phyloP scores from a whole-genome alignment of 92 coral and sea anemone species.

The Anthopleura xanthogrammica region DNA sequence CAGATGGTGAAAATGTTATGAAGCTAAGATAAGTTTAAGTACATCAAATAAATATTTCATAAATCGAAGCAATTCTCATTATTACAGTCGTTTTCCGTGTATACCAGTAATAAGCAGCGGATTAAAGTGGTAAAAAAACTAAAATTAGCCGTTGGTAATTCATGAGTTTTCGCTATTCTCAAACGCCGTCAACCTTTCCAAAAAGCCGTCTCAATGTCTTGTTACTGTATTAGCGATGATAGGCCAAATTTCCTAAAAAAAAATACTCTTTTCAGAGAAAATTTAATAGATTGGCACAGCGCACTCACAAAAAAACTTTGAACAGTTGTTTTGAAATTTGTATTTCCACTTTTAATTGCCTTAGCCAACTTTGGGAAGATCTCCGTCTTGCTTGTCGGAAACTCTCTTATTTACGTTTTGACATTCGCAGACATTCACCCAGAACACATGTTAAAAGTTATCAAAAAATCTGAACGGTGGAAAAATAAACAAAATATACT shows the following conservation, averaged over 20 bases:
- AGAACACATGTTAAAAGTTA: constrained; percentile 5
- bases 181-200: not conserved
- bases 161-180: not conserved
- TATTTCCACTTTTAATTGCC: not conserved
- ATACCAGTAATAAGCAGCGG: not conserved
- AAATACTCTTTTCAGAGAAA: not conserved
- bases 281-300: not conserved
- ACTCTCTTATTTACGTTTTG: not conserved
- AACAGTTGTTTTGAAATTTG: not conserved
- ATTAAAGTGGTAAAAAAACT: not conserved
- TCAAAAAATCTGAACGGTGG: not conserved
- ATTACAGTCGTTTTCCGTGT: not conserved
- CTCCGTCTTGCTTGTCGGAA: not conserved
- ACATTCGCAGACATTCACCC: not conserved
- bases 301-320: not conserved
- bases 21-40: too few species aligned
- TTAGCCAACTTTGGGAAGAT: not conserved
- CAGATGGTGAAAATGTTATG: too few species aligned
- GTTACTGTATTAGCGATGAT: not conserved
- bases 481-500: not conserved
- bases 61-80: not conserved
- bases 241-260: not conserved
- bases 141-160: not conserved
- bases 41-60: not conserved
- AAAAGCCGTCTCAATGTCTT: not conserved